Evolutionary conservation across 2,797 vertebrate species (phyloP), one percentile per base, ranked within the genome.

Genomic region (Notolabrus celidotus): DNA sequence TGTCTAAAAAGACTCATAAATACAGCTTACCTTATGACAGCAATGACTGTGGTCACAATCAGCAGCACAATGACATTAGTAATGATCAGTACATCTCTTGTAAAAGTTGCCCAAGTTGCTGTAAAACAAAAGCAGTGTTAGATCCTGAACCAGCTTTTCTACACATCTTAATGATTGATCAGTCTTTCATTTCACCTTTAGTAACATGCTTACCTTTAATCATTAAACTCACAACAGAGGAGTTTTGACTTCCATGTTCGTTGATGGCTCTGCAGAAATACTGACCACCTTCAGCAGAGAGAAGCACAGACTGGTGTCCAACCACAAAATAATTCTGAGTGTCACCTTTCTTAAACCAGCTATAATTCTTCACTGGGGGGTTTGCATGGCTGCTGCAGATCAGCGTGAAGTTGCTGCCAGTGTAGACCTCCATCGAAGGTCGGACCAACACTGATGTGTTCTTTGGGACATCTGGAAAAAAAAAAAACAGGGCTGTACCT

Each of bases 301-400:
- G 12, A 29, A 66, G 17, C 23, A 17, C 53, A 50, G 36, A 15
- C 20, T 59, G 11, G 0, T 51, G 23, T 58, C 74, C 79, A 9
- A 62, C 57, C 22, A 5, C 36, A 9, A 4, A 1, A 8, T 23
- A 6, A 16, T 20, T 2, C 19, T 25, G 9, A 1, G 42, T 14
- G 7, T 45, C 25, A 15, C 10, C 7, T 43, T 57, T 39, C 73
- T 61, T 82, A 54, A 81, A 86, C 87, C 85, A 89, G 12, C 64
- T 71, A 11, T 75, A 89, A 4, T 67, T 51, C 51, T 82, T 25
- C 52, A 82, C 78, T 1, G 78, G 54, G 5, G 89, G 84, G 39
- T 60, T 82, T 50, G 84, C 83, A 5, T 34, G 16, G 39, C 81
- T 88, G 71, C 54, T 80, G 74, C 86, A 90, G 66, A 29, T 67